These are phyloP conservation scores for Aplochiton taeniatus DNA, from an alignment of 2,797 vertebrate genomes.

Conservation along the genomic window DNA sequence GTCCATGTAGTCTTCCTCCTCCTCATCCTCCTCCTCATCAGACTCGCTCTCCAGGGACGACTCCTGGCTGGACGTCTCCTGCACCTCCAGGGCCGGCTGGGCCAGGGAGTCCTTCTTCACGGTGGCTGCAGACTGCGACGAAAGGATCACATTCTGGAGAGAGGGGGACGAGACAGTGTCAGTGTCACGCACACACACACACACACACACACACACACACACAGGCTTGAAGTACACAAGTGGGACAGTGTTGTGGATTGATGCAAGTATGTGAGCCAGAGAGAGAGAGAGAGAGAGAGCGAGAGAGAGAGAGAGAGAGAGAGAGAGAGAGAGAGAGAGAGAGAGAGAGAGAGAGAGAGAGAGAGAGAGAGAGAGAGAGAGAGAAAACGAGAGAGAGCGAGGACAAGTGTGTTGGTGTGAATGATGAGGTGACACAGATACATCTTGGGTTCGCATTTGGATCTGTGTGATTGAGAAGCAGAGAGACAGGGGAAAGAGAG, in stretches of 20 bases:
- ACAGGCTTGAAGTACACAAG: too few relatives aligned
- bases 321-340: too few relatives aligned
- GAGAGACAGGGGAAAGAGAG: neutral
- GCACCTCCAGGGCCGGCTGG: constrained; percentile 95
- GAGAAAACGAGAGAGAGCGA: neutral
- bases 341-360: neutral
- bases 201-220: neutral
- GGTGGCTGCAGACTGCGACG: constrained; percentile 96
- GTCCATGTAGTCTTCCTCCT: constrained; percentile 94
- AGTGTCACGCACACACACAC: neutral
- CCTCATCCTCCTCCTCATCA: constrained; percentile 88
- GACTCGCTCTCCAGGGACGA: constrained; percentile 97
- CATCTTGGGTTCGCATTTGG: too few relatives aligned
- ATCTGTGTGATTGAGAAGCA: neutral
- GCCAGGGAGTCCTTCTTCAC: constrained; percentile 95
- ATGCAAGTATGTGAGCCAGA: neutral
- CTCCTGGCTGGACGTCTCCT: constrained; percentile 98
- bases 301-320: neutral
- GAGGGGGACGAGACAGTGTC: constrained; percentile 34
- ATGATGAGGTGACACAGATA: neutral
- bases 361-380: constrained; percentile 8
- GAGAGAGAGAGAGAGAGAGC: neutral
- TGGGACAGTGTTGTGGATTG: too few relatives aligned
- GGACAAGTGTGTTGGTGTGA: neutral
- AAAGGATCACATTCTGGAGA: constrained; percentile 92